Evolutionary conservation across 2,797 vertebrate species (phyloP).

Genomic region (Tragelaphus eurycerus): DNA sequence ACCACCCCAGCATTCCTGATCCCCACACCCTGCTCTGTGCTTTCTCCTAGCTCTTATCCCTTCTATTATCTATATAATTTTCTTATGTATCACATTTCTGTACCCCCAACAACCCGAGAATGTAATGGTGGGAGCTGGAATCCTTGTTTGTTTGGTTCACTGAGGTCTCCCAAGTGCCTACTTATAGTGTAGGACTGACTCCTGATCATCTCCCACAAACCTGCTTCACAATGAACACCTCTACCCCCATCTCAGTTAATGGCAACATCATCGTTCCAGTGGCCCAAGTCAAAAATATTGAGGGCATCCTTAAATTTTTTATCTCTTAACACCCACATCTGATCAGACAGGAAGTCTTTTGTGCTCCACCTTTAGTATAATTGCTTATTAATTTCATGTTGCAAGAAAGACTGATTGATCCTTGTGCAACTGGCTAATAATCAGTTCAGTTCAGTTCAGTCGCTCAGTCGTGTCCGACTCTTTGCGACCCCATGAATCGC

Average conservation of each 20-base stretch:
- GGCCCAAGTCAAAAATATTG: not conserved
- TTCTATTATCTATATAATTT: not conserved
- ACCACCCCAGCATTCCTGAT: not conserved
- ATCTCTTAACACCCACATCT: not conserved
- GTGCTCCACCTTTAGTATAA: constrained; percentile 42
- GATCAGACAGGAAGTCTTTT: constrained; percentile 12
- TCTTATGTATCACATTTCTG: not conserved
- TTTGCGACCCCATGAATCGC: too few relatives aligned
- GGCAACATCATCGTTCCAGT: not conserved
- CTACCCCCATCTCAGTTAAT: not conserved
- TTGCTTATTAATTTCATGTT: constrained; percentile 44
- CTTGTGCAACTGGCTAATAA: not conserved
- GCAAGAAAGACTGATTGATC: not conserved
- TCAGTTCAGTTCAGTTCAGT: too few relatives aligned
- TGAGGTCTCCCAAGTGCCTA: not conserved
- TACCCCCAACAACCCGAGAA: not conserved
- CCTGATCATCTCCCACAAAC: not conserved
- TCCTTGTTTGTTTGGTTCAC: not conserved
- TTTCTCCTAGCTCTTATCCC: not conserved
- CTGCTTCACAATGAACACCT: not conserved
- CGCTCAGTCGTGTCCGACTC: too few relatives aligned
- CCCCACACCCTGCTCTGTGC: not conserved
- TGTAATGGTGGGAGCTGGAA: not conserved
- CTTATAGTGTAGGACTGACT: not conserved
- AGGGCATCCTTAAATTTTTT: not conserved